Conservation (phyloP, 2,888 invertebrate species). For the Lasius fuliginosus region DNA sequence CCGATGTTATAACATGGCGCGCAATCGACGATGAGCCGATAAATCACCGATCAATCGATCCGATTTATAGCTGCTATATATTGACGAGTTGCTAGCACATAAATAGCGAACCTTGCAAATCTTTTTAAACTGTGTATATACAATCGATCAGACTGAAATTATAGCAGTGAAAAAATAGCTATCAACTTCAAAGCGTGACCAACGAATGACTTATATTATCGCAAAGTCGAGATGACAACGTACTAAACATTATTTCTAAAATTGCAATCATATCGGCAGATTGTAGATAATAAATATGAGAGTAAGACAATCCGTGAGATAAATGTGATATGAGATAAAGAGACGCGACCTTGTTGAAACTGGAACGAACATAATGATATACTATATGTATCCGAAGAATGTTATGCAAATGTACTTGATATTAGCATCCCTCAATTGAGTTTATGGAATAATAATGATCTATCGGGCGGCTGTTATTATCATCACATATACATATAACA, state of each 20-base stretch:
- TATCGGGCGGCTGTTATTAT: slow-evolving; percentile 58
- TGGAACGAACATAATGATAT: background rate
- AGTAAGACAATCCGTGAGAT: background rate
- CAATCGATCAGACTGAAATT: background rate
- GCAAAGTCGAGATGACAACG: background rate
- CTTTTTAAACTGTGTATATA: background rate
- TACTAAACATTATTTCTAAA: background rate
- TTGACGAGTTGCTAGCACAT: slow-evolving; percentile 49
- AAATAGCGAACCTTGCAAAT: slow-evolving; percentile 18
- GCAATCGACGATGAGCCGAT: slow-evolving; percentile 56
- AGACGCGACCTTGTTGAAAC: background rate
- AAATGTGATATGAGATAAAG: slow-evolving; percentile 18
- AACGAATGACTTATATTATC: background rate
- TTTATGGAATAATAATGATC: slow-evolving; percentile 54
- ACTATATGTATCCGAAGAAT: slow-evolving; percentile 1
- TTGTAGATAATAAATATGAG: background rate
- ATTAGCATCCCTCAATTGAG: slow-evolving; percentile 41
- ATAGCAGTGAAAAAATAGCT: background rate
- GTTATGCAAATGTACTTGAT: slow-evolving; percentile 32
- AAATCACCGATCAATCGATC: slow-evolving; percentile 67
- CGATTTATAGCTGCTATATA: slow-evolving; percentile 63
- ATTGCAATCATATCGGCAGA: background rate
- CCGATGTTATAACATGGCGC: slow-evolving; percentile 47
- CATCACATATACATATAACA: slow-evolving; percentile 39
- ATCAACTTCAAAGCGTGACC: background rate